Conservation (phyloP, 2,113 vertebrate genomes). For the Hucho hucho region DNA sequence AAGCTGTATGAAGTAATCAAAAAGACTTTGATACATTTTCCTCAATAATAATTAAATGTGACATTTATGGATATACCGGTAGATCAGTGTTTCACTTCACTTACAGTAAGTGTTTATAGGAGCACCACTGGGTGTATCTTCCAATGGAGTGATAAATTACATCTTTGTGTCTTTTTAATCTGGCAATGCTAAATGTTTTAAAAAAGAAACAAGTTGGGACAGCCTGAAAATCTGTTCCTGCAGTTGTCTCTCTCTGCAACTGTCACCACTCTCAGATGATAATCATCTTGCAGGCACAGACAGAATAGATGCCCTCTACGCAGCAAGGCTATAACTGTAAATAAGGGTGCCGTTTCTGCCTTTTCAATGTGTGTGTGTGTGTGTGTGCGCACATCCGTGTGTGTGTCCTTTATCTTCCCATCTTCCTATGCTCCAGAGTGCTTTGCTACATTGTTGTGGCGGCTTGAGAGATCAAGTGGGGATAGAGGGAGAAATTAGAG, state of each 20-base stretch:
- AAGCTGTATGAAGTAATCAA: no score
- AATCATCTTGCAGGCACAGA: constrained; percentile 32
- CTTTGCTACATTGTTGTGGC: constrained; percentile 32
- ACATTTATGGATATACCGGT: no score
- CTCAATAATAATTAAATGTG: no score
- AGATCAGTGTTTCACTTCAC: no score
- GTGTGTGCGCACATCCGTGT: no score
- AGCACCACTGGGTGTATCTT: no score
- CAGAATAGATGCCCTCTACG: constrained; percentile 37
- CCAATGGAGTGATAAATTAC: no score
- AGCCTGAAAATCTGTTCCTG: constrained; percentile 20
- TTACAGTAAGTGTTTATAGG: no score
- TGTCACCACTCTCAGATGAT: constrained; percentile 30
- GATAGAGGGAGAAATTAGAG: no score
- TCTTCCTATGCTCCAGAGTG: constrained; percentile 17
- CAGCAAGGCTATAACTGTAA: constrained; percentile 41
- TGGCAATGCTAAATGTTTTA: constrained; percentile 22
- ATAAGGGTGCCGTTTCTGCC: constrained; percentile 43
- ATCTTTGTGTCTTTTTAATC: neutral
- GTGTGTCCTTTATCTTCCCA: neutral
- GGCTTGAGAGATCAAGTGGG: constrained; percentile 3
- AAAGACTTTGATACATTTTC: no score
- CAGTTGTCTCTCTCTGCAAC: constrained; percentile 13
- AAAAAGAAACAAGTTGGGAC: constrained; percentile 16
- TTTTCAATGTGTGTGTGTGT: constrained; percentile 3